Evolutionary conservation across 2,113 vertebrate genomes (phyloP).

Genomic region (Ophiodon elongatus): DNA sequence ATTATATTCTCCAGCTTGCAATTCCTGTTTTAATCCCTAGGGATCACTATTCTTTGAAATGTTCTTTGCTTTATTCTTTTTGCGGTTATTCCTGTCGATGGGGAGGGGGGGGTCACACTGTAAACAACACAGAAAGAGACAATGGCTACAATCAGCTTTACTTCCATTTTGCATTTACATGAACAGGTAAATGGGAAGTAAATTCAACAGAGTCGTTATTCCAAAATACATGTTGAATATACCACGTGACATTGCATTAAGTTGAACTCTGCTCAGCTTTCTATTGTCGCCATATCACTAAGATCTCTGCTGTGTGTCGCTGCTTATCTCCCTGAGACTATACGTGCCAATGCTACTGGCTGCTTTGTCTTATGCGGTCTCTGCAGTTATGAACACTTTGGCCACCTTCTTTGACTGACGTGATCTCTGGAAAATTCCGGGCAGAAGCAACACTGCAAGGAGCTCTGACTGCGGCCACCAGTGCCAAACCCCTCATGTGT

Average conservation of each 20-base stretch:
- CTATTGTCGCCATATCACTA: not conserved
- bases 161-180: not conserved
- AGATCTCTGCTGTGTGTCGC: constrained; percentile 12
- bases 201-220: not conserved
- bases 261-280: constrained; percentile 17
- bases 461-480: not conserved
- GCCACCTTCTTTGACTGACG: constrained; percentile 7
- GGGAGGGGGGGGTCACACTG: not conserved
- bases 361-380: constrained; percentile 28
- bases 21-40: not conserved
- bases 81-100: not conserved
- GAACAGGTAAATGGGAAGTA: not conserved
- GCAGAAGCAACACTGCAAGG: not conserved
- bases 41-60: not conserved
- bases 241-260: not conserved
- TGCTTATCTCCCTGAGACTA: constrained; percentile 33
- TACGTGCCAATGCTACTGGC: not conserved
- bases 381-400: not conserved
- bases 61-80: too few relatives aligned
- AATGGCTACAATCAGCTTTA: not conserved
- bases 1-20: not conserved
- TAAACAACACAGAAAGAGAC: not conserved
- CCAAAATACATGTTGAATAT: not conserved
- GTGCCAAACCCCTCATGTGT: constrained; percentile 28
- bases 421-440: constrained; percentile 22